Evolutionary conservation across 1,140 invertebrate species (phyloP), one percentile per base, ranked within the genome.

Genomic region (Pristionchus pacificus): DNA sequence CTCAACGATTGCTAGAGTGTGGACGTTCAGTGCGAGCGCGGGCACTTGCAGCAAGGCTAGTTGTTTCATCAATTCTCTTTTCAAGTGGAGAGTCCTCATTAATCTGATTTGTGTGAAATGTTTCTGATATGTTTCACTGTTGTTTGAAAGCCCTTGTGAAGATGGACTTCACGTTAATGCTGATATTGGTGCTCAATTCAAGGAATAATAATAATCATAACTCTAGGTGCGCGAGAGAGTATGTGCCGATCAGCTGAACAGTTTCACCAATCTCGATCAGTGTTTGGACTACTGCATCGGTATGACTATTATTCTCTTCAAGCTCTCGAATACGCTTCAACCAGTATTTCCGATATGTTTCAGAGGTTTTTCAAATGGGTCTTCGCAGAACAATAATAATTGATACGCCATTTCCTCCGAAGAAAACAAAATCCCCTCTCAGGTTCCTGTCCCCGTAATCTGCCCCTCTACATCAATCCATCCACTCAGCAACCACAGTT

Each of bases 221-320:
- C n/a, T n/a, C n/a, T n/a, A 55, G 76, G 76, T 14, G 55, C 55
- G 58, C 77, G 76, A 27, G 60, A 70, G 60, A 68, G 55, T 14
- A 55, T 75, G 75, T 57, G 66, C 69, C 13, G 76, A 77, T 15
- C 74, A 77, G n/a, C 68, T 74, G 19, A 77, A 77, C 63, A 68
- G 65, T 13, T 77, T 77, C 65, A 71, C 76, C 30, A 77, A 70
- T 59, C 30, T 66, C 55, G 76, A 77, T 60, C 76, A 77, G 55
- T 77, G 76, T 60, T 68, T 67, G 0, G 76, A 77, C 38, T 77
- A 70, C 55, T 77, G 76, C 61, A 55, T 77, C 57, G 76, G 76
- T 55, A 33, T 27, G 33, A 19, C 2, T 6, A 14, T 55, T 3
- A 2, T 14, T 19, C 14, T 33, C 24, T 29, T n/a, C n/a, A n/a